Evolutionary conservation across 2,888 invertebrate genomes (phyloP), one percentile per base, ranked within the genome.

Genomic region (Agrochola litura): DNA sequence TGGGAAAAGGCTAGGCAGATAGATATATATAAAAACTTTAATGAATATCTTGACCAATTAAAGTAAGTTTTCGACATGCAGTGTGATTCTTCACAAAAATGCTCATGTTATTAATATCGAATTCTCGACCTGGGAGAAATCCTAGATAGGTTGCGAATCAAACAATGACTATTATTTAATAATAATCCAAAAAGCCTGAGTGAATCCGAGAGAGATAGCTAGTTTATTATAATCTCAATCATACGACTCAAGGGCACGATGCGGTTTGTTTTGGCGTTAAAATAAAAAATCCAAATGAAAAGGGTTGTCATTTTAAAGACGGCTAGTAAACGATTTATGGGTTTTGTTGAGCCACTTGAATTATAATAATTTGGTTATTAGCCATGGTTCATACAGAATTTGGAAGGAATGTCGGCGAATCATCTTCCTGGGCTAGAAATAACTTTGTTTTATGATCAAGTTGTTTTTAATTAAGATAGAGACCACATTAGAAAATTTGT

Each of bases 251-350:
- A 94, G 94, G 94, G 63, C 91, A 85, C 68, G 65, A 64, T 90
- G 95, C 86, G 95, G 95, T 95, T 94, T 93, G 92, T 93, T 94
- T 92, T 92, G 83, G 89, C 79, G 83, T 89, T 87, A 89, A 91
- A 91, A 89, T 84, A 89, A 90, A 88, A 87, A 81, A 88, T 85
- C 54, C 49, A 84, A 80, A 87, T 93, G 93, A 93, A 92, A 92
- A 93, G 92, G 93, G 93, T 93, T 92, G 91, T 92, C 92, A 84
- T 89, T 91, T 91, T 88, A 84, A 89, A 86, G 86, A 81, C 80
- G 76, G 82, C 81, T 82, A 84, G 88, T 89, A 88, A 89, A 89
- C 86, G 88, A 91, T 91, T 90, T 89, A 88, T 88, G 84, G 64
- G 73, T 73, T 76, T 71, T 46, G 81, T 72, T 65, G 37, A 52